These are phyloP conservation scores for Cydia amplana DNA, from an alignment of 1,140 invertebrate species.

Conservation along the genomic window DNA sequence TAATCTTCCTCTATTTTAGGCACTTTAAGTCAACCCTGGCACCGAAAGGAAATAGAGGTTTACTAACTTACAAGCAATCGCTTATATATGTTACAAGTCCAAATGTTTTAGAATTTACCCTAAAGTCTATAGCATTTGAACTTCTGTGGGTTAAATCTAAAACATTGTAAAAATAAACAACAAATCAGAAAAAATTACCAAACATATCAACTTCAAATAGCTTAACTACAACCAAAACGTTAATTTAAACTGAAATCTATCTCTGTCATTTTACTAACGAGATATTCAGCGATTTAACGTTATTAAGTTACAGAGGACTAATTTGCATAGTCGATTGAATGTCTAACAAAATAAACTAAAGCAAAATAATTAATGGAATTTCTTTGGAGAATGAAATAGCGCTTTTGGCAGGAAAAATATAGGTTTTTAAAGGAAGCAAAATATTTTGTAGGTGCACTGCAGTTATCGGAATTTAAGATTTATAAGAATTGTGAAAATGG, in stretches of 20 bases:
- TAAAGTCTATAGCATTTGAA: not conserved
- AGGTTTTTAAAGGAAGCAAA: not conserved
- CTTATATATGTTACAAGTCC: not conserved
- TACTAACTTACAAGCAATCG: not conserved
- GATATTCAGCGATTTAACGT: slow-evolving; percentile 27
- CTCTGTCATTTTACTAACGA: slow-evolving; percentile 19
- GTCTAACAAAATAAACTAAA: slow-evolving; percentile 14
- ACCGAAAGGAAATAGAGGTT: not conserved
- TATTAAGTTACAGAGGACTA: slow-evolving; percentile 22
- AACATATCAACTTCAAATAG: too few species aligned
- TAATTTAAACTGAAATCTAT: slow-evolving; percentile 20
- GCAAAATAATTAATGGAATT: not conserved
- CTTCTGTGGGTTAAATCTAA: not conserved
- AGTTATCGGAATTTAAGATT: too few species aligned
- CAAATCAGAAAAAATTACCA: too few species aligned
- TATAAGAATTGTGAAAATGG: too few species aligned
- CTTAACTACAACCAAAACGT: not conserved
- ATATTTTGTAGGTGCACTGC: too few species aligned
- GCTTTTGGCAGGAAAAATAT: not conserved
- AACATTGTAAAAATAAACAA: too few species aligned
- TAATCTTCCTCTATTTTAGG: slow-evolving; percentile 10
- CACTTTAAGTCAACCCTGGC: not conserved
- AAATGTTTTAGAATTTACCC: too few species aligned
- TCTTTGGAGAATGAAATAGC: not conserved
- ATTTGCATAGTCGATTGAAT: slow-evolving; percentile 24